A percentile compares a stretch with the other conserved stretches of the same genome.
These are phyloP conservation scores for Sesamia inferens DNA, from an alignment of 2,888 invertebrate species.

Conservation along the genomic window DNA sequence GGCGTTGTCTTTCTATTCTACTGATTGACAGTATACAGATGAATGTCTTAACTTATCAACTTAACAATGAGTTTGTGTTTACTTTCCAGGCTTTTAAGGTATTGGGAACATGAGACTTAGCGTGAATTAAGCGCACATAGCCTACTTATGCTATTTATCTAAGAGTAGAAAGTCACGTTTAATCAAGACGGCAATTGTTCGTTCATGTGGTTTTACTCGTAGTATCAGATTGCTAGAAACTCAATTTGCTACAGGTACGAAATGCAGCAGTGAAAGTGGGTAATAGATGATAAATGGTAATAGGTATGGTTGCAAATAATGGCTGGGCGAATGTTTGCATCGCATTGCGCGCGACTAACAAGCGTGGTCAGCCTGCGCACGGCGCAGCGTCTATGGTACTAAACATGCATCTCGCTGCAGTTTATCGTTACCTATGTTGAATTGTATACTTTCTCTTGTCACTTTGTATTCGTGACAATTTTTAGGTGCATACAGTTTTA, in stretches of 20 bases:
- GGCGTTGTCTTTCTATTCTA: not conserved
- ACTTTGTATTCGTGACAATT: constrained; percentile 60
- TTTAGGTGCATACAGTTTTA: constrained; percentile 8
- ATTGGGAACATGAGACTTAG: constrained; percentile 21
- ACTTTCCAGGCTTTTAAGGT: constrained; percentile 4
- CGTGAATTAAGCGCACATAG: constrained; percentile 24
- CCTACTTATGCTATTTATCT: constrained; percentile 20
- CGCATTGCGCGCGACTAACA: constrained; percentile 44
- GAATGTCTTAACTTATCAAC: constrained; percentile 9
- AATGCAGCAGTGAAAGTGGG: constrained; percentile 50
- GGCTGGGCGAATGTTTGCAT: constrained; percentile 38
- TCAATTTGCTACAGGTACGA: constrained; percentile 42
- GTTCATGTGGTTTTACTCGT: constrained; percentile 36
- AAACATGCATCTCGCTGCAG: constrained; percentile 70
- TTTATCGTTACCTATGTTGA: constrained; percentile 68
- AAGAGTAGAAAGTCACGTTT: constrained; percentile 44
- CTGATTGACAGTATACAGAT: constrained; percentile 25
- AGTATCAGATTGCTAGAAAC: constrained; percentile 60
- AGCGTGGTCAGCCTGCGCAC: constrained; percentile 64
- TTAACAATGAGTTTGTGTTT: constrained; percentile 14
- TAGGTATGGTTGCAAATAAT: constrained; percentile 33
- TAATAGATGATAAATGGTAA: constrained; percentile 43
- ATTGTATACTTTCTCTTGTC: constrained; percentile 74
- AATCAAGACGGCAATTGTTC: constrained; percentile 50
- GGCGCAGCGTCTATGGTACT: constrained; percentile 58